Evolutionary conservation across 2,113 vertebrate genomes (phyloP).

Genomic region (Phasianus colchicus): DNA sequence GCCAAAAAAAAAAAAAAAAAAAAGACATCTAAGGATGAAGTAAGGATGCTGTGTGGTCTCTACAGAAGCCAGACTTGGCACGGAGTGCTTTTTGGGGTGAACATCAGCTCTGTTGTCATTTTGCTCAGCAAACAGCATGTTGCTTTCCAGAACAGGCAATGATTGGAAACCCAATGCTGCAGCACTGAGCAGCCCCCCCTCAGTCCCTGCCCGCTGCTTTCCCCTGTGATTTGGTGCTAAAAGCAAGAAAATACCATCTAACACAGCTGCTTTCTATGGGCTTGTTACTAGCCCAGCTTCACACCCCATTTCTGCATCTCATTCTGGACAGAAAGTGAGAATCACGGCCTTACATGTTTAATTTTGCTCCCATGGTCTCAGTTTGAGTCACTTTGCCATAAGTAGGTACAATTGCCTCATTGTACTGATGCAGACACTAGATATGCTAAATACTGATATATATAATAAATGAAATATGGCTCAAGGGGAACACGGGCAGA

Average conservation of each 20-base stretch:
- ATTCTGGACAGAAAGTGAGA: neutral
- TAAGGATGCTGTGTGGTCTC: neutral
- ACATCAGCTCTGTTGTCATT: neutral
- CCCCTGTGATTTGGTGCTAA: neutral
- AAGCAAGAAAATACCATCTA: fast-evolving
- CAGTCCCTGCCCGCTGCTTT: neutral
- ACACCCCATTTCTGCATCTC: neutral
- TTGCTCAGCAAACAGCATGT: neutral
- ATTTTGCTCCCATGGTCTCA: neutral
- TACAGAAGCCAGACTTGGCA: fast-evolving
- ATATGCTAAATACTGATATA: neutral
- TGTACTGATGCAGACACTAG: neutral
- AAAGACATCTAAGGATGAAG: neutral
- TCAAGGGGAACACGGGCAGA: neutral
- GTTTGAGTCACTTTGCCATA: neutral
- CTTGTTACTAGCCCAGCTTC: neutral
- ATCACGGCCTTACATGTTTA: neutral
- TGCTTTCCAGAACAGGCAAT: neutral
- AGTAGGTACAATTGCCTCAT: neutral
- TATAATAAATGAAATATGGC: fast-evolving
- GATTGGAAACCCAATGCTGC: neutral
- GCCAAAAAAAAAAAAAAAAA: neutral
- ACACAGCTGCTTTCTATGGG: neutral
- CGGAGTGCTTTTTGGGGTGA: neutral
- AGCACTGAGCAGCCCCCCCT: neutral